phyloP scores from a whole-genome alignment of 2,888 invertebrate genomes.

The Himalopsyche anomala region DNA sequence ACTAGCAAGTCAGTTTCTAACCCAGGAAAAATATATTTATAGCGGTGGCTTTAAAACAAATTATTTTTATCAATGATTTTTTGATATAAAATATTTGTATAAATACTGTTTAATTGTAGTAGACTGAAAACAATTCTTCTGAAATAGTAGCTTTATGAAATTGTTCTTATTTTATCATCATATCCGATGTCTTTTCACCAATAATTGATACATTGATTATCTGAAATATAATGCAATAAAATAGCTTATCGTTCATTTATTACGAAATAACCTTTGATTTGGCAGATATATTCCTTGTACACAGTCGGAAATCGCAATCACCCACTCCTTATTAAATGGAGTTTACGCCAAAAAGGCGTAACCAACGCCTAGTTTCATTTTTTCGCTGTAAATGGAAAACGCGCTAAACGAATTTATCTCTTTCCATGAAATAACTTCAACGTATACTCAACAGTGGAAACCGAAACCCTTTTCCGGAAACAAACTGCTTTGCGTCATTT shows the following conservation, averaged over 20 bases:
- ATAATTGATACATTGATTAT: no score
- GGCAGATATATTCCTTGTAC: not conserved
- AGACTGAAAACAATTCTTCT: no score
- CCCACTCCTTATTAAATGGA: slow-evolving; percentile 9
- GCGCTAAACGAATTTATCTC: slow-evolving; percentile 29
- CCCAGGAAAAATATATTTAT: no score
- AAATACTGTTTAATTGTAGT: no score
- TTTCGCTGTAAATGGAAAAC: slow-evolving; percentile 11
- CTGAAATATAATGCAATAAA: no score
- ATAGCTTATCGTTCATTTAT: not conserved
- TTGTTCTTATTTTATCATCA: no score
- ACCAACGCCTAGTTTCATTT: slow-evolving; percentile 30
- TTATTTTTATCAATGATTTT: no score
- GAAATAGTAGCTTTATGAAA: no score
- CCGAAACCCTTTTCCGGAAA: not conserved
- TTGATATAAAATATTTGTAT: no score
- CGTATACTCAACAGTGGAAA: not conserved
- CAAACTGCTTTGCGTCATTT: slow-evolving; percentile 21
- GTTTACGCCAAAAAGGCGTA: slow-evolving; percentile 32
- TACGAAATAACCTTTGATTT: not conserved
- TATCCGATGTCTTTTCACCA: no score
- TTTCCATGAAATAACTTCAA: slow-evolving; percentile 13
- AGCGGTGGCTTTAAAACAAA: no score
- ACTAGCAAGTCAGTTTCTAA: no score
- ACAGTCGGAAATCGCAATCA: not conserved